Conservation (phyloP, 1,140 invertebrate genomes). For the Lepidurus packardi region DNA sequence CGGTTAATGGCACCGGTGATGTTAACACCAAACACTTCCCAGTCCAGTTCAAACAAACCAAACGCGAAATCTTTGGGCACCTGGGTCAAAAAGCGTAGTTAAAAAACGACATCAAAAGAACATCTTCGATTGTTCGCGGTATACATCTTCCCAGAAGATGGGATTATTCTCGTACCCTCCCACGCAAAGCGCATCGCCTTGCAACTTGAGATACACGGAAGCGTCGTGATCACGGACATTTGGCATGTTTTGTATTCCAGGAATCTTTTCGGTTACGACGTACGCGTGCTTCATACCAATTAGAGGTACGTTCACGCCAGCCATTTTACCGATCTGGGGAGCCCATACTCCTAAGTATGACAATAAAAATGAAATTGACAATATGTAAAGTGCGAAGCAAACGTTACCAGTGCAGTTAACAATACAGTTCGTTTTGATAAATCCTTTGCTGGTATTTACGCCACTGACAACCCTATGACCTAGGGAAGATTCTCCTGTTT, state of each 20-base stretch:
- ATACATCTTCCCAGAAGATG: constrained; percentile 64
- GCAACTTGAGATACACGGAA: constrained; percentile 73
- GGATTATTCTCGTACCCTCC: constrained; percentile 86
- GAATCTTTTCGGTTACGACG: constrained; percentile 69
- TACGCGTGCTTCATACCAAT: constrained; percentile 83
- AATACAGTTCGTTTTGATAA: constrained; percentile 65
- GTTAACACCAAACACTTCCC: constrained; percentile 71
- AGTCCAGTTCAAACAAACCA: constrained; percentile 76
- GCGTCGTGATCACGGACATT: constrained; percentile 79
- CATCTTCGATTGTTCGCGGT: neutral
- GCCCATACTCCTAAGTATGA: neutral
- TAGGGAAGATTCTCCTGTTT: constrained; percentile 56
- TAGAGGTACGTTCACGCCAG: constrained; percentile 64
- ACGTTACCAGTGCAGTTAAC: constrained; percentile 61
- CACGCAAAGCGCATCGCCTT: constrained; percentile 70
- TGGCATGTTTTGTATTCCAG: constrained; percentile 62
- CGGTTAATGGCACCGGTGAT: constrained; percentile 64
- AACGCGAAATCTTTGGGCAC: constrained; percentile 70
- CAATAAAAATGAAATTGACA: neutral
- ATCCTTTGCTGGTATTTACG: constrained; percentile 64
- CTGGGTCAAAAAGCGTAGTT: constrained; percentile 42
- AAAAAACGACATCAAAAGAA: neutral
- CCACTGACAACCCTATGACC: constrained; percentile 61
- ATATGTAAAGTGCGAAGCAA: neutral
- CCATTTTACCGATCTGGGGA: constrained; percentile 51